phyloP scores from a whole-genome alignment of 2,113 vertebrate species.

The Heteronetta atricapilla region DNA sequence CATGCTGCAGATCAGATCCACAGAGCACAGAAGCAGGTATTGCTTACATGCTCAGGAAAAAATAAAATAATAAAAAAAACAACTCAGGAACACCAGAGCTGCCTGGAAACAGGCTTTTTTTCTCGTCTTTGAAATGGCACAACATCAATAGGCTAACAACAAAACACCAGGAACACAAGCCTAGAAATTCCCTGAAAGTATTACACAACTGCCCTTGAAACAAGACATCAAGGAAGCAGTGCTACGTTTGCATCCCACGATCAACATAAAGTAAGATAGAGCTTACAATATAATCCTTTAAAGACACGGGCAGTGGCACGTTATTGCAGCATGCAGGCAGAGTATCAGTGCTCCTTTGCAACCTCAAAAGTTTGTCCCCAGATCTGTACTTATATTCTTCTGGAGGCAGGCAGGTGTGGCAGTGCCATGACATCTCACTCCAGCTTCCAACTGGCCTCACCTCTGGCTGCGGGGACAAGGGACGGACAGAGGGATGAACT shows the following conservation, averaged over 20 bases:
- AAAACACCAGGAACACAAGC: not conserved
- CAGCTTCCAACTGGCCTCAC: not conserved
- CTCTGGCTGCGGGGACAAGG: not conserved
- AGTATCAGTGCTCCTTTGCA: not conserved
- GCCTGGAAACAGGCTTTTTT: constrained; percentile 21
- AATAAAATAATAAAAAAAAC: not conserved
- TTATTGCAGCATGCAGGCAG: not conserved
- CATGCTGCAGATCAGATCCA: not conserved
- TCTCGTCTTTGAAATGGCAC: constrained; percentile 29
- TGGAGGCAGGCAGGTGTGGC: not conserved
- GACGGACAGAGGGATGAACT: fast-evolving
- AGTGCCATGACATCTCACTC: not conserved
- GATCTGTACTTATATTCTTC: not conserved
- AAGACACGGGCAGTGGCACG: not conserved
- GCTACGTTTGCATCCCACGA: not conserved
- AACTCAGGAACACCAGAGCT: not conserved
- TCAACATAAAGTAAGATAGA: not conserved
- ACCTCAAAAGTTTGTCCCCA: not conserved
- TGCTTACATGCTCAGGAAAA: not conserved
- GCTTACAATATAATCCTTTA: not conserved
- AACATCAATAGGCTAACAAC: constrained; percentile 12
- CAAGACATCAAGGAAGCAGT: not conserved
- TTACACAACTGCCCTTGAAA: constrained; percentile 6
- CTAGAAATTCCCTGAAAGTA: not conserved
- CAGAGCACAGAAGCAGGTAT: not conserved